A percentile compares a stretch with the other conserved stretches of the same genome.
Conservation (phyloP, 2,888 invertebrate genomes). For the Melanargia galathea region DNA sequence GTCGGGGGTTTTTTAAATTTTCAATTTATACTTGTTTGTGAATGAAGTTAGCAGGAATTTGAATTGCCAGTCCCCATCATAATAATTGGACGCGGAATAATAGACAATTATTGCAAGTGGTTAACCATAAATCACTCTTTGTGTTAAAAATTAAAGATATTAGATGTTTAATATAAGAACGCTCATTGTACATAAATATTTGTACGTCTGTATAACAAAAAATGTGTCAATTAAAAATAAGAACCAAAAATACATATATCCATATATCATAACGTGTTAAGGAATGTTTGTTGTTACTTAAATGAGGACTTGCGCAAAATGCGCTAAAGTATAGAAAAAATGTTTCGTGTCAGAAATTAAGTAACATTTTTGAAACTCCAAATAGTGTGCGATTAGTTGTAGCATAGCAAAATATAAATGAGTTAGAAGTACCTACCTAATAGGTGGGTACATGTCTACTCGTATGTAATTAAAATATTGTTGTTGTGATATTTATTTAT, state of each 20-base stretch:
- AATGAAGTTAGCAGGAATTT: too few species aligned
- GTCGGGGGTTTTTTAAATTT: too few species aligned
- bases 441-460: too few species aligned
- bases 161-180: constrained; percentile 5
- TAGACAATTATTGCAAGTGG: too few species aligned
- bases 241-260: constrained; percentile 16
- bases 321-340: neutral
- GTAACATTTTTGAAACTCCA: neutral
- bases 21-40: too few species aligned
- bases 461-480: too few species aligned
- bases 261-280: constrained; percentile 8
- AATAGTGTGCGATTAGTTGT: neutral
- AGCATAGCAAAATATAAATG: neutral
- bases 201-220: constrained; percentile 14
- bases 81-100: too few species aligned
- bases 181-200: constrained; percentile 6
- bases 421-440: too few species aligned
- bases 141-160: neutral
- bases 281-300: constrained; percentile 1
- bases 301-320: neutral
- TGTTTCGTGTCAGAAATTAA: neutral
- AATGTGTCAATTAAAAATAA: constrained; percentile 26
- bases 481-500: constrained; percentile 14
- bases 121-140: too few species aligned
- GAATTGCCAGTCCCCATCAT: too few species aligned